Evolutionary conservation across 2,113 vertebrate genomes (phyloP).

Genomic region (Gulo gulo): DNA sequence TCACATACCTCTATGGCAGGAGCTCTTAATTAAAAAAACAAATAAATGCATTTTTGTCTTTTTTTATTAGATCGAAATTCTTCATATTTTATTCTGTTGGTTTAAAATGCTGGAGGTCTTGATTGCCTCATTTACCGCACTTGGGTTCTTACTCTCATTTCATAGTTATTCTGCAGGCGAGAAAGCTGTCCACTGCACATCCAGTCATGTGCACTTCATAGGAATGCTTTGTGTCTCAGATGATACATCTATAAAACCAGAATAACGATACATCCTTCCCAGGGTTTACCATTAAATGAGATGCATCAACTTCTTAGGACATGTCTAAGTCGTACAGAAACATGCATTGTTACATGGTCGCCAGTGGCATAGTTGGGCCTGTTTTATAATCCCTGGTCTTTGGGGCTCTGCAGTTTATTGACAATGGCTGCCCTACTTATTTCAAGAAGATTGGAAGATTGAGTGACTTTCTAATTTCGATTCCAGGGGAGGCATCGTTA

Average conservation of each 20-base stretch:
- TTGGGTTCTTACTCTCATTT: neutral
- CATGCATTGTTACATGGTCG: no score
- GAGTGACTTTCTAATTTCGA: conserved; percentile 21
- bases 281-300: neutral
- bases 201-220: neutral
- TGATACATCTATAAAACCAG: neutral
- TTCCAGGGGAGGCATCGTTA: neutral
- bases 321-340: neutral
- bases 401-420: no score
- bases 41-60: neutral
- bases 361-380: accelerated
- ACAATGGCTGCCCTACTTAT: no score
- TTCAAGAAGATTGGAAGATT: neutral
- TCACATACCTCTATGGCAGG: neutral
- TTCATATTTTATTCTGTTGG: neutral
- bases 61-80: neutral
- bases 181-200: accelerated
- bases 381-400: neutral
- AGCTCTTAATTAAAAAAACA: neutral
- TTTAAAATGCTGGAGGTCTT: neutral
- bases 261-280: accelerated
- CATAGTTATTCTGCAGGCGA: neutral
- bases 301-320: neutral
- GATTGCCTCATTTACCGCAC: no score
- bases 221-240: neutral